phyloP scores from a whole-genome alignment of 2,888 invertebrate genomes.

The Drosophila meridionalis region DNA sequence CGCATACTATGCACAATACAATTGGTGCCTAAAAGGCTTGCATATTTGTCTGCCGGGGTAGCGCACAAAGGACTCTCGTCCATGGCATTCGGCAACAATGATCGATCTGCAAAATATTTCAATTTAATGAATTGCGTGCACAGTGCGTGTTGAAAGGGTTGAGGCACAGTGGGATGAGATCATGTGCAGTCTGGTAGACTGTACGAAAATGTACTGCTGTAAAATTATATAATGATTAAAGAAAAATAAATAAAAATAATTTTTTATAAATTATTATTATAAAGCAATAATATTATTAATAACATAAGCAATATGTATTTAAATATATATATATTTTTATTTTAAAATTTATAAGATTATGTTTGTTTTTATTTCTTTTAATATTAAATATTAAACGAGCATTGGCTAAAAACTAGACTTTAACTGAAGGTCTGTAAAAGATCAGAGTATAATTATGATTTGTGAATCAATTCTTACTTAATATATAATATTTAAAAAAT shows the following conservation, averaged over 20 bases:
- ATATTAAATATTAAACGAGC: no score
- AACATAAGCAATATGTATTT: no score
- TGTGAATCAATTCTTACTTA: no score
- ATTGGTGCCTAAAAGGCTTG: conserved; percentile 80
- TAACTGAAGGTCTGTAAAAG: no score
- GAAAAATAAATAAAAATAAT: background rate
- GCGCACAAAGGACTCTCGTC: conserved; percentile 52
- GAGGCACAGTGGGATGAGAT: conserved; percentile 39
- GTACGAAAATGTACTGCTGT: background rate
- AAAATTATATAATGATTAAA: background rate
- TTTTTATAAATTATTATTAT: background rate
- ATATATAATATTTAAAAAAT: no score
- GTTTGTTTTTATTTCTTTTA: no score
- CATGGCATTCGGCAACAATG: conserved; percentile 57
- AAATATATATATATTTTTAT: no score
- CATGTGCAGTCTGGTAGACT: no score
- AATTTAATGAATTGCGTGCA: conserved; percentile 81
- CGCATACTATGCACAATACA: conserved; percentile 67
- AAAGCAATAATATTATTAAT: no score
- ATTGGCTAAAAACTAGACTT: no score
- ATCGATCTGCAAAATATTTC: conserved; percentile 83
- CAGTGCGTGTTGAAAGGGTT: conserved; percentile 70
- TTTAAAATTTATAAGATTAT: no score
- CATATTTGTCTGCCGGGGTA: conserved; percentile 64
- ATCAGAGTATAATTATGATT: no score